A percentile compares a stretch with the other conserved stretches of the same genome.
phyloP scores from a whole-genome alignment of 2,888 invertebrate species.

The Troides helena region DNA sequence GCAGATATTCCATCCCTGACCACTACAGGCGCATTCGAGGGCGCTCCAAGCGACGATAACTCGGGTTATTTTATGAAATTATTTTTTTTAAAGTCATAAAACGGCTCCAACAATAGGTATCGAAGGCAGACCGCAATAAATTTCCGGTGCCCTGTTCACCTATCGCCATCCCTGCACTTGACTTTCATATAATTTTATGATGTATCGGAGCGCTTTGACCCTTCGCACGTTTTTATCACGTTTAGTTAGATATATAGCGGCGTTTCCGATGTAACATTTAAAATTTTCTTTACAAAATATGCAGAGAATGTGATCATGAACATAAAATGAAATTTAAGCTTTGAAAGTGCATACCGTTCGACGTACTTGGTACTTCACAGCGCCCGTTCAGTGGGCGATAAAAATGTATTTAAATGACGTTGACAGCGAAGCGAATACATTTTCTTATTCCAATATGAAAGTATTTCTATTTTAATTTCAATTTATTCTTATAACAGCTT shows the following conservation, averaged over 20 bases:
- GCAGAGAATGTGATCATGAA: constrained; percentile 51
- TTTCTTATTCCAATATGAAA: constrained; percentile 17
- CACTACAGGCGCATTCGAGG: constrained; percentile 36
- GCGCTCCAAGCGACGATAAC: constrained; percentile 46
- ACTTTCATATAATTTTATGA: constrained; percentile 80
- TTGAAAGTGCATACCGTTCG: constrained; percentile 46
- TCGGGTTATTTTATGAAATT: constrained; percentile 59
- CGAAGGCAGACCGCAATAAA: constrained; percentile 77
- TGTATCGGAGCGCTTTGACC: constrained; percentile 76
- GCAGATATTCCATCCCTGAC: constrained; percentile 35
- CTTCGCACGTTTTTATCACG: constrained; percentile 74
- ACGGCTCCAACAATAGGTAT: constrained; percentile 71
- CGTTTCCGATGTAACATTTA: constrained; percentile 40
- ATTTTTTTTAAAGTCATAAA: constrained; percentile 64
- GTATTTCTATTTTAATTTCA: not conserved
- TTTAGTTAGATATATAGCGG: constrained; percentile 43
- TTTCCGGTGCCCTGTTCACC: constrained; percentile 67
- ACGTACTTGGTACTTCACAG: constrained; percentile 29
- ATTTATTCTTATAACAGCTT: not conserved
- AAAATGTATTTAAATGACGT: constrained; percentile 35
- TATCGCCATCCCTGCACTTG: constrained; percentile 75
- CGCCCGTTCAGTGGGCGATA: constrained; percentile 33
- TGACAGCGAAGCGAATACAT: constrained; percentile 26
- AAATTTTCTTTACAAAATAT: constrained; percentile 60
- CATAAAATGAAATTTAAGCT: constrained; percentile 50